Conservation (phyloP, 2,888 invertebrate species). For the Tenthredo notha region DNA sequence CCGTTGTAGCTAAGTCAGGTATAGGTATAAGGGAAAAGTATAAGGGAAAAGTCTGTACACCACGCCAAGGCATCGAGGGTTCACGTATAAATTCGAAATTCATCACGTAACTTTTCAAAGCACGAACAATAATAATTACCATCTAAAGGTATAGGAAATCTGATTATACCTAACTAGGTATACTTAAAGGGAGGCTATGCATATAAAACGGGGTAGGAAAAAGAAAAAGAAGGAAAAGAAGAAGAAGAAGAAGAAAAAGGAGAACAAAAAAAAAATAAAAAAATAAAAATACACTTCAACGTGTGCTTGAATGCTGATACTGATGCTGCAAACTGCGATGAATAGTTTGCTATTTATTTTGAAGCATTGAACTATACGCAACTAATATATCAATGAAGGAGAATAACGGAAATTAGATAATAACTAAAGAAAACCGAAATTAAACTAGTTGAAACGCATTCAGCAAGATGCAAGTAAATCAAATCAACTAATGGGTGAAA, state of each 20-base stretch:
- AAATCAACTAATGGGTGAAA: not conserved
- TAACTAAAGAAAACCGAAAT: not conserved
- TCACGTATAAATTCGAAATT: conserved; percentile 41
- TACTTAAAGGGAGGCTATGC: conserved; percentile 11
- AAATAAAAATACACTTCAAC: not conserved
- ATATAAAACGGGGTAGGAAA: conserved; percentile 6
- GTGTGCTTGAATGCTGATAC: not conserved
- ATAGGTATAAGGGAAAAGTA: not conserved
- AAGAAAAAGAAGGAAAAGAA: not conserved
- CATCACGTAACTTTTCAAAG: conserved; percentile 43
- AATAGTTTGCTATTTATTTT: too few relatives aligned
- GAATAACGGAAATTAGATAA: not conserved
- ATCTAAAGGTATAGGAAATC: conserved; percentile 28
- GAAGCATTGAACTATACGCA: not conserved
- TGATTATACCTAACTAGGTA: conserved; percentile 32
- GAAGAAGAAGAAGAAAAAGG: not conserved
- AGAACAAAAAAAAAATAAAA: not conserved
- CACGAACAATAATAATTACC: conserved; percentile 38
- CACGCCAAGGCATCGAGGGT: not conserved
- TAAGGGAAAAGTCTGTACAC: not conserved
- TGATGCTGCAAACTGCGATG: not conserved
- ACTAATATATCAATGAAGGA: not conserved
- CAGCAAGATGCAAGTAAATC: not conserved
- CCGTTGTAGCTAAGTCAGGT: not conserved
- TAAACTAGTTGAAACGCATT: not conserved